Conservation (phyloP, 2,797 vertebrate genomes). For the Pelobates cultripes region DNA sequence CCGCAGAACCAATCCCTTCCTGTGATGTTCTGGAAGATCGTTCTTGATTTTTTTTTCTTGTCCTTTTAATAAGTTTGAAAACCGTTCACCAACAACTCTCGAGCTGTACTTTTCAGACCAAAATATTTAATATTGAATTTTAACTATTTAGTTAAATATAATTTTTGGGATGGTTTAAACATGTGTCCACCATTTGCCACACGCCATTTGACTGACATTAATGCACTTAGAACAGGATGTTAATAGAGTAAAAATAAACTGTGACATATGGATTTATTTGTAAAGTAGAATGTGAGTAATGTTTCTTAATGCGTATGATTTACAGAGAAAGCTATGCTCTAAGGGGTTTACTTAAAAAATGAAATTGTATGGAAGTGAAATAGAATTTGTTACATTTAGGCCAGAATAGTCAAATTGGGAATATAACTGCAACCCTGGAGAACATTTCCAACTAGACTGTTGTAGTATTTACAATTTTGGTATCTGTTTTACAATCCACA, state of each 20-base stretch:
- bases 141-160: background rate
- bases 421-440: too few species aligned
- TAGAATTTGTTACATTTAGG: too few species aligned
- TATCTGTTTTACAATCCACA: too few species aligned
- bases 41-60: background rate
- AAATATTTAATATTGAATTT: background rate
- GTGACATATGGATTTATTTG: background rate
- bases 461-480: too few species aligned
- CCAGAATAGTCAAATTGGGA: too few species aligned
- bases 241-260: background rate
- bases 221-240: conserved; percentile 7
- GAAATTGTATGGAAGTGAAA: too few species aligned
- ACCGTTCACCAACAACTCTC: too few species aligned
- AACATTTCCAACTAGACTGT: too few species aligned
- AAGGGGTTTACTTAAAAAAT: too few species aligned
- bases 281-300: background rate
- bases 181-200: background rate
- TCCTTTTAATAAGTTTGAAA: background rate
- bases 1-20: too few species aligned
- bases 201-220: background rate
- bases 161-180: background rate
- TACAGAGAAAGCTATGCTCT: background rate
- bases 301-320: background rate
- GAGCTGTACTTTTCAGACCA: background rate
- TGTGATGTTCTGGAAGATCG: too few species aligned